Percentiles rank a stretch among this genome's conserved stretches.
Evolutionary conservation across 2,797 vertebrate genomes (phyloP).

Genomic region (Pangasius djambal): DNA sequence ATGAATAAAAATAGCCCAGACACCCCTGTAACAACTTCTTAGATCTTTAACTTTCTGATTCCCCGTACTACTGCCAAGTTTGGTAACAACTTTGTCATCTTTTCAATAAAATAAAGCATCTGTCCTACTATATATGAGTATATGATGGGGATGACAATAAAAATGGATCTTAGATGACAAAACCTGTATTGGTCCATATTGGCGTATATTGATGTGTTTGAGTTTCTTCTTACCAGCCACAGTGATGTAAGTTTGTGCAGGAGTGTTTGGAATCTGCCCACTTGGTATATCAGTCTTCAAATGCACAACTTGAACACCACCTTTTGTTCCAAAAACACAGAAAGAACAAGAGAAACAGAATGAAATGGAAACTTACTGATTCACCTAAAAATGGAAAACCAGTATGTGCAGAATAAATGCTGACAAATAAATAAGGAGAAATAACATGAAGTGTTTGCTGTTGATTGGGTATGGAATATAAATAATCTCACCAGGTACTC

Average conservation of each 20-base stretch:
- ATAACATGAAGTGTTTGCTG: not conserved
- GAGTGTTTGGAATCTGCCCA: conserved; percentile 78
- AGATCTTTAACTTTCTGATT: not conserved
- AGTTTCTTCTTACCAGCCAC: conserved; percentile 14
- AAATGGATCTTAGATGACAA: not conserved
- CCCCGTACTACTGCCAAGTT: not conserved
- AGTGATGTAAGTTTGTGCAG: conserved; percentile 77
- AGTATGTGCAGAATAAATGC: not conserved
- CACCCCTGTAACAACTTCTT: not conserved
- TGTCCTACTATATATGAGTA: not conserved
- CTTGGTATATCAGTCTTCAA: conserved; percentile 68
- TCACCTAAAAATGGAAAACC: not conserved
- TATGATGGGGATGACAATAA: not conserved
- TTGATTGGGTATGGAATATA: not conserved
- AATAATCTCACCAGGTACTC: conserved; percentile 18
- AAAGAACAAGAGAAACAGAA: not conserved
- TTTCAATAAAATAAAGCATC: not conserved
- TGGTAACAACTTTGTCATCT: not conserved
- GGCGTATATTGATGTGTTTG: not conserved
- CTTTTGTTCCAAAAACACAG: conserved; percentile 61
- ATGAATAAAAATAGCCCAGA: not conserved
- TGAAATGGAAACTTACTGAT: not conserved
- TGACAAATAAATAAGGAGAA: not conserved
- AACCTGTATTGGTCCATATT: not conserved
- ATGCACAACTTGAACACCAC: conserved; percentile 70